Percentiles rank a stretch among this genome's conserved stretches.
phyloP scores from a whole-genome alignment of 1,140 invertebrate species.

The Oryctes rhinoceros region DNA sequence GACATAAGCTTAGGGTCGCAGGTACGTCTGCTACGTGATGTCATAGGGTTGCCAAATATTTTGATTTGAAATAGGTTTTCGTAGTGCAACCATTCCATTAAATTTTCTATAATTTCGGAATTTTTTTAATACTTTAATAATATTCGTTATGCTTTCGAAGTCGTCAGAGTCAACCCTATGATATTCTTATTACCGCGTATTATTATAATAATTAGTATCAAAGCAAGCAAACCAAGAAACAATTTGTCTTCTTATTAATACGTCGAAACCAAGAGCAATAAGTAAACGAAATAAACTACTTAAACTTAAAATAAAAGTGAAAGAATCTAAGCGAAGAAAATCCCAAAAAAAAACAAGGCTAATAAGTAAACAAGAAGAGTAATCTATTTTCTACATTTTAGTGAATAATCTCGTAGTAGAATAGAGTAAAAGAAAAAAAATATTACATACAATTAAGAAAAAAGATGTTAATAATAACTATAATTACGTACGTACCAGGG shows the following conservation, averaged over 20 bases:
- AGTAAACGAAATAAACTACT: slow-evolving; percentile 54
- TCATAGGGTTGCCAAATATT: slow-evolving; percentile 46
- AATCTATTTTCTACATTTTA: slow-evolving; percentile 58
- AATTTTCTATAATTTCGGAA: no score
- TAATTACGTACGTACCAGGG: slow-evolving; percentile 38
- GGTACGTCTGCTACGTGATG: slow-evolving; percentile 56
- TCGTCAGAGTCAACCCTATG: background rate
- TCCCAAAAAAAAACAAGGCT: slow-evolving; percentile 14
- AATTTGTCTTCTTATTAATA: slow-evolving; percentile 58
- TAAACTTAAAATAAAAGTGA: slow-evolving; percentile 31
- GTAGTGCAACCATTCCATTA: no score
- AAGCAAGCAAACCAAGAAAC: slow-evolving; percentile 30
- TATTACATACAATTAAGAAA: background rate
- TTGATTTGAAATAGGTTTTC: background rate
- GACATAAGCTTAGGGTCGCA: slow-evolving; percentile 59
- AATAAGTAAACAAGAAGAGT: slow-evolving; percentile 35
- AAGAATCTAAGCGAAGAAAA: background rate
- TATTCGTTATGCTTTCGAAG: no score
- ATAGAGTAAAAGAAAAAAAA: background rate
- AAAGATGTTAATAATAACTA: background rate
- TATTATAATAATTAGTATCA: background rate
- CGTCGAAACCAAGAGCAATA: slow-evolving; percentile 62
- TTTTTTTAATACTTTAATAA: no score
- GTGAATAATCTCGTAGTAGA: slow-evolving; percentile 50
- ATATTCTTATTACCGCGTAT: background rate